phyloP scores from a whole-genome alignment of 2,113 vertebrate species.

The Calidris pugnax region DNA sequence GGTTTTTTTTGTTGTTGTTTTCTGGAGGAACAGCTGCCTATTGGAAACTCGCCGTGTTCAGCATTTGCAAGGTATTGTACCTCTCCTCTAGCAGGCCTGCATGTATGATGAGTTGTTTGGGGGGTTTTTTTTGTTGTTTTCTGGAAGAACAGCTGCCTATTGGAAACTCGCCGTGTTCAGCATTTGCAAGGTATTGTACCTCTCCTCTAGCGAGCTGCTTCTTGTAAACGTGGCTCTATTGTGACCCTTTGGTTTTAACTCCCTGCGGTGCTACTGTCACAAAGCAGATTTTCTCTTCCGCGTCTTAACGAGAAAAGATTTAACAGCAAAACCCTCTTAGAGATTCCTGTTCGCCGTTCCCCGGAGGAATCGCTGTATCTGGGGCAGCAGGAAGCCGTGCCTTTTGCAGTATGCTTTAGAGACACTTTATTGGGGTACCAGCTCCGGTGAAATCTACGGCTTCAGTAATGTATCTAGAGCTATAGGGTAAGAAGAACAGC shows the following conservation, averaged over 20 bases:
- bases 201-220: background rate
- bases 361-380: slow-evolving; percentile 38
- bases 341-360: background rate
- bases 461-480: background rate
- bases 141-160: background rate
- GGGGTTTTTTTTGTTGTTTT: background rate
- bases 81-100: background rate
- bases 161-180: background rate
- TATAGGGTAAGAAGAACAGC: background rate
- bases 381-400: slow-evolving; percentile 31
- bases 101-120: background rate
- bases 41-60: background rate
- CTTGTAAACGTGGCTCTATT: background rate
- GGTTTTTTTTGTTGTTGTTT: background rate
- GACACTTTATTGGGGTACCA: background rate
- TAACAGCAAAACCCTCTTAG: slow-evolving; percentile 38
- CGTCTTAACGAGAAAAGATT: background rate
- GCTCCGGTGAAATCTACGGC: background rate
- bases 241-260: background rate
- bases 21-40: background rate
- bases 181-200: background rate
- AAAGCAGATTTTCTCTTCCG: slow-evolving; percentile 44
- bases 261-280: background rate
- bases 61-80: background rate
- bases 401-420: background rate